These are phyloP conservation scores for Oophaga sylvatica DNA, from an alignment of 2,797 vertebrate species.

Conservation along the genomic window DNA sequence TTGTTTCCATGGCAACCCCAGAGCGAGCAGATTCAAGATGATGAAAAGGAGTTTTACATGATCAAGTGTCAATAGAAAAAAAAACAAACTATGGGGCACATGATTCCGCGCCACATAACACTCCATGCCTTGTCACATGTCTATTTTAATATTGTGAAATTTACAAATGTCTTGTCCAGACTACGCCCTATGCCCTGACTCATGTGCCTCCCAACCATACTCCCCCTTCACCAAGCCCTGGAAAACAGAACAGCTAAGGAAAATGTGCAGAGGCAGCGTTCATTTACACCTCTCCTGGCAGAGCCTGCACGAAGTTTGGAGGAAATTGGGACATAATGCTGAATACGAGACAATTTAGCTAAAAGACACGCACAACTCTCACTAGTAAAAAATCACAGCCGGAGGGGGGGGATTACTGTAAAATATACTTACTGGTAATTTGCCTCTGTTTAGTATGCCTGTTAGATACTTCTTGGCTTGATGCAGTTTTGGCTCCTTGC, in stretches of 20 bases:
- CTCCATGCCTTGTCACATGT: too few relatives aligned
- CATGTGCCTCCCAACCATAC: neutral
- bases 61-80: too few relatives aligned
- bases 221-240: neutral
- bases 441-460: constrained; percentile 85
- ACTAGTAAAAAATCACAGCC: constrained; percentile 13
- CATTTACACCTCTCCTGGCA: constrained; percentile 11
- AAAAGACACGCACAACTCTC: neutral
- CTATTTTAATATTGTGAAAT: neutral
- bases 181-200: constrained; percentile 1
- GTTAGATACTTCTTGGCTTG: constrained; percentile 85
- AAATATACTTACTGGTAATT: constrained; percentile 81
- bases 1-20: too few relatives aligned
- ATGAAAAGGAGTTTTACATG: too few relatives aligned
- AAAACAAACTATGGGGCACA: too few relatives aligned
- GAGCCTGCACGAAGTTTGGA: neutral
- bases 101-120: too few relatives aligned
- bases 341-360: neutral
- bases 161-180: neutral
- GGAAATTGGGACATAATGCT: constrained; percentile 4
- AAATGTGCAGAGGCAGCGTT: neutral
- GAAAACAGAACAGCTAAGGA: constrained; percentile 5
- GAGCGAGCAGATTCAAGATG: too few relatives aligned
- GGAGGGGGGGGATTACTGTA: neutral
- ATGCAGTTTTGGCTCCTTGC: constrained; percentile 79